These are phyloP conservation scores for Galaxea fascicularis DNA, from an alignment of 92 coral and sea anemone genomes.

Conservation along the genomic window DNA sequence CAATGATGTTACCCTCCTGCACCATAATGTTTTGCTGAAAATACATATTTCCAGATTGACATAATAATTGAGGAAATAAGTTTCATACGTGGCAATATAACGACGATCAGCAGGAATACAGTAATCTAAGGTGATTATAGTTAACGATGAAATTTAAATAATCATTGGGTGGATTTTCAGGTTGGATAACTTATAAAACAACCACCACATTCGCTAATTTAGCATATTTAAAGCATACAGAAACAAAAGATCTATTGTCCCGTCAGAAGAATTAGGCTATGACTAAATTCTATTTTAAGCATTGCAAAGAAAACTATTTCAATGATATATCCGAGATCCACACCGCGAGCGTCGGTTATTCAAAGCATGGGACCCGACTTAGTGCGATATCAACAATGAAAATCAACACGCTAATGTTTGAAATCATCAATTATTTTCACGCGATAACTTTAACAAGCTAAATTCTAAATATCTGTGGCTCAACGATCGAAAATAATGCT, in stretches of 20 bases:
- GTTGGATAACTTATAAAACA: background rate
- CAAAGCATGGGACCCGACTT: background rate
- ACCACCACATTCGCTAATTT: background rate
- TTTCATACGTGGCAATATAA: background rate
- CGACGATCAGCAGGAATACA: background rate
- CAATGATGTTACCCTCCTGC: background rate
- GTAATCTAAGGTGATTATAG: background rate
- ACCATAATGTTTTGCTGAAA: too few species aligned
- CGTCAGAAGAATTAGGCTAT: background rate
- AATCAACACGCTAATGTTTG: background rate
- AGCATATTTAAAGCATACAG: constrained; percentile 3
- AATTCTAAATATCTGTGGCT: background rate
- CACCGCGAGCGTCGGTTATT: background rate
- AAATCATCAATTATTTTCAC: constrained; percentile 10
- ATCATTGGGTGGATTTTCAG: background rate
- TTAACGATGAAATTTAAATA: background rate
- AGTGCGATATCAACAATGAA: constrained; percentile 9
- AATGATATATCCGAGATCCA: too few species aligned
- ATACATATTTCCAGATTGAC: too few species aligned
- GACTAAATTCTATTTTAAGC: constrained; percentile 8
- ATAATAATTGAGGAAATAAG: too few species aligned
- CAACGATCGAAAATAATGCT: background rate
- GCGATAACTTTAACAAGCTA: constrained; percentile 8
- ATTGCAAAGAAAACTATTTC: too few species aligned
- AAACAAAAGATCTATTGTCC: constrained; percentile 47